These are phyloP conservation scores for fruit fly (Drosophila melanogaster) DNA, from an alignment of 1,140 invertebrate species.

Conservation along the genomic window Release_6_plus_ISO1_MT NT_037436.4:19061501-19062000, in stretches of 20 bases:
- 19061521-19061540: constrained; percentile 84
- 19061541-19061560: constrained; percentile 71
- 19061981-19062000: neutral
- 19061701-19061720: neutral
- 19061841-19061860: constrained; percentile 87
- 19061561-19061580: constrained; percentile 75
- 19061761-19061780: constrained; percentile 85
- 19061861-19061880: constrained; percentile 88
- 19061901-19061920: constrained; percentile 86
- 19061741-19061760: constrained; percentile 81
- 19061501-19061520: constrained; percentile 86
- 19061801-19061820: constrained; percentile 86
- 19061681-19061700: too few relatives aligned
- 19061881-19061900: constrained; percentile 86
- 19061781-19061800: constrained; percentile 87
- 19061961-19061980: too few relatives aligned
- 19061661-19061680: too few relatives aligned
- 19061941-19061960: neutral
- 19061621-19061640: neutral
- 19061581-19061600: constrained; percentile 80
- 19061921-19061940: constrained; percentile 86
- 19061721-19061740: constrained; percentile 4
- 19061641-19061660: too few relatives aligned
- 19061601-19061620: constrained; percentile 24
- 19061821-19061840: constrained; percentile 87